Conservation (phyloP, 2,888 invertebrate genomes). For the Terebella lapidaria region DNA sequence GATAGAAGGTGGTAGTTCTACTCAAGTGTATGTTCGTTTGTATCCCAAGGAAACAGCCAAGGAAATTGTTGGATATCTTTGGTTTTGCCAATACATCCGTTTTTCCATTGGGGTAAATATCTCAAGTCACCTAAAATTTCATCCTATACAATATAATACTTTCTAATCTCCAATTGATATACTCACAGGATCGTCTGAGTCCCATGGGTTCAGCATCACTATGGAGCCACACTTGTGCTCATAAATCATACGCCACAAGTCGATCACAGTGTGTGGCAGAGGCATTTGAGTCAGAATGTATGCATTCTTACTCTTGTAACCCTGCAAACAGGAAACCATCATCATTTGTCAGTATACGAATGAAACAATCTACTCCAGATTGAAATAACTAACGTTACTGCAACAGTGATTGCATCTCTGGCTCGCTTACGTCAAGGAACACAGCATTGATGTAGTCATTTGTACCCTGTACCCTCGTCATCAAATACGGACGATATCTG, state of each 20-base stretch:
- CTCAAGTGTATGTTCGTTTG: too few species aligned
- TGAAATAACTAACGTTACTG: too few species aligned
- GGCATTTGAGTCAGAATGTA: slow-evolving; percentile 54
- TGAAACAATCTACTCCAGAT: neutral
- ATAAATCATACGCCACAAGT: slow-evolving; percentile 53
- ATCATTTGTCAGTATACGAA: neutral
- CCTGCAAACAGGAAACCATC: slow-evolving; percentile 12
- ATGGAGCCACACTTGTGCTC: slow-evolving; percentile 45
- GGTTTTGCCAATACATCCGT: too few species aligned
- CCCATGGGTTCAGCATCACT: slow-evolving; percentile 49
- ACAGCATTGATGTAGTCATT: slow-evolving; percentile 32
- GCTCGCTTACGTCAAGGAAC: slow-evolving; percentile 27
- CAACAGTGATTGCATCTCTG: too few species aligned
- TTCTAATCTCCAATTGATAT: too few species aligned
- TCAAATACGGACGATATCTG: slow-evolving; percentile 26
- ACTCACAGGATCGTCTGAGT: slow-evolving; percentile 1
- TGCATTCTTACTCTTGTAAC: slow-evolving; percentile 33
- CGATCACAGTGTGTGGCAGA: slow-evolving; percentile 50
- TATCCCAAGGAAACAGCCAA: too few species aligned
- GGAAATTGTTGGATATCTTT: too few species aligned
- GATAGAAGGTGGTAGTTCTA: too few species aligned
- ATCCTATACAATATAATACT: too few species aligned
- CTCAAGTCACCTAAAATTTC: too few species aligned
- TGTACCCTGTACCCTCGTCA: slow-evolving; percentile 27
- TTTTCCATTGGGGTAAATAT: too few species aligned